These are phyloP conservation scores for Lipophrys pholis DNA, from an alignment of 2,113 vertebrate species.

Conservation along the genomic window DNA sequence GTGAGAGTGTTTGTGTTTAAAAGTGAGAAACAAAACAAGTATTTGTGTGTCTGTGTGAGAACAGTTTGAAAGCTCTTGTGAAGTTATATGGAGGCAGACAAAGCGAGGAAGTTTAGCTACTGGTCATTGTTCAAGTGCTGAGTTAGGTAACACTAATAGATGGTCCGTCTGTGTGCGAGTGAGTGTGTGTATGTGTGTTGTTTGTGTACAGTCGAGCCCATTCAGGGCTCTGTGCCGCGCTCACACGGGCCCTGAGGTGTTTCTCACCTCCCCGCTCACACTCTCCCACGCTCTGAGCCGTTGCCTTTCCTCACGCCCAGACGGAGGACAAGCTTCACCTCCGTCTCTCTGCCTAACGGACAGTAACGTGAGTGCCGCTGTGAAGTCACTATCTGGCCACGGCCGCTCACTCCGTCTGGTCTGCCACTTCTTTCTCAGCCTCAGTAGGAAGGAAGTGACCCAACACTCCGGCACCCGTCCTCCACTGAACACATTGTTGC, in stretches of 20 bases:
- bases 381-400: constrained; percentile 52
- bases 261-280: constrained; percentile 52
- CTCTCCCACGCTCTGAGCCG: constrained; percentile 68
- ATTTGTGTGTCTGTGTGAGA: constrained; percentile 79
- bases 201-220: constrained; percentile 38
- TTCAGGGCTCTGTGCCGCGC: constrained; percentile 49
- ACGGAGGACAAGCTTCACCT: constrained; percentile 23
- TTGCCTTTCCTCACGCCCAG: constrained; percentile 24
- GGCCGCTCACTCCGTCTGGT: constrained; percentile 61
- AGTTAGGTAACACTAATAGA: constrained; percentile 80
- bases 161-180: constrained; percentile 57
- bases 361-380: constrained; percentile 32
- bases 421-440: constrained; percentile 79
- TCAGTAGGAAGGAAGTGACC: constrained; percentile 79
- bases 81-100: constrained; percentile 79
- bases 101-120: constrained; percentile 84
- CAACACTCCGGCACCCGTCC: constrained; percentile 71
- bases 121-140: constrained; percentile 81
- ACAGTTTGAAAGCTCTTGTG: constrained; percentile 77
- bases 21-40: constrained; percentile 76
- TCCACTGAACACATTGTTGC: constrained; percentile 78
- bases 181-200: constrained; percentile 34
- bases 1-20: constrained; percentile 65
- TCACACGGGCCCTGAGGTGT: constrained; percentile 63
- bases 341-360: constrained; percentile 21